phyloP scores from a whole-genome alignment of 2,113 vertebrate species.

The Brienomyrus brachyistius region DNA sequence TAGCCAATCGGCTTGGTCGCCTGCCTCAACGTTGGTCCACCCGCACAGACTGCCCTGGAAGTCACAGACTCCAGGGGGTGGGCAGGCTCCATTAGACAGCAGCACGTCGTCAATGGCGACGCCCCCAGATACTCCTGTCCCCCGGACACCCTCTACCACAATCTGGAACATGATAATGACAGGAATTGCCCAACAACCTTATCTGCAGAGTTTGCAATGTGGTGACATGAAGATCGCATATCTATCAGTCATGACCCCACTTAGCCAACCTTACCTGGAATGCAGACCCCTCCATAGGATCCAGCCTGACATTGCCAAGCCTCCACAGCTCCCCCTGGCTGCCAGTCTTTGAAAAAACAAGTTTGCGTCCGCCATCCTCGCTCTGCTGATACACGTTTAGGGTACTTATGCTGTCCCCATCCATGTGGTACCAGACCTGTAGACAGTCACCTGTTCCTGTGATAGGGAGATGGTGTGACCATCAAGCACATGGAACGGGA shows the following conservation, averaged over 20 bases:
- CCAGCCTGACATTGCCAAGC: conserved; percentile 48
- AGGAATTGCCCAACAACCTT: background rate
- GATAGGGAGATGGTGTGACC: conserved; percentile 19
- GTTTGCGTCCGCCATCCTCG: conserved; percentile 25
- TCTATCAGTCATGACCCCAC: background rate
- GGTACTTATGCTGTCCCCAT: conserved; percentile 43
- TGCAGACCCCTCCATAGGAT: conserved; percentile 27
- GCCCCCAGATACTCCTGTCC: conserved; percentile 42
- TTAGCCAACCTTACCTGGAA: background rate
- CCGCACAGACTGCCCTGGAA: conserved; percentile 55
- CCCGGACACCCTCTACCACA: conserved; percentile 54
- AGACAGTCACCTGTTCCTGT: conserved; percentile 49
- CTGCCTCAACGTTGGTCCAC: conserved; percentile 52
- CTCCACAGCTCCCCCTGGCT: conserved; percentile 54
- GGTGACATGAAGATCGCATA: background rate
- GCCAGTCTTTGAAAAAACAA: conserved; percentile 52
- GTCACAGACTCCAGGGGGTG: conserved; percentile 49
- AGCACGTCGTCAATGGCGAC: conserved; percentile 60
- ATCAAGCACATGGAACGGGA: conserved; percentile 28
- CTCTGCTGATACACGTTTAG: conserved; percentile 55
- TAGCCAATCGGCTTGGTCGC: conserved; percentile 58
- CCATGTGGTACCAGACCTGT: conserved; percentile 63
- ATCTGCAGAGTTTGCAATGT: background rate
- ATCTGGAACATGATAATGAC: conserved; percentile 43
- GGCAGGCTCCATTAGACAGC: conserved; percentile 43